Base-by-base conservation (phyloP, 1,140 invertebrate species). In the Argopecten irradians region DNA sequence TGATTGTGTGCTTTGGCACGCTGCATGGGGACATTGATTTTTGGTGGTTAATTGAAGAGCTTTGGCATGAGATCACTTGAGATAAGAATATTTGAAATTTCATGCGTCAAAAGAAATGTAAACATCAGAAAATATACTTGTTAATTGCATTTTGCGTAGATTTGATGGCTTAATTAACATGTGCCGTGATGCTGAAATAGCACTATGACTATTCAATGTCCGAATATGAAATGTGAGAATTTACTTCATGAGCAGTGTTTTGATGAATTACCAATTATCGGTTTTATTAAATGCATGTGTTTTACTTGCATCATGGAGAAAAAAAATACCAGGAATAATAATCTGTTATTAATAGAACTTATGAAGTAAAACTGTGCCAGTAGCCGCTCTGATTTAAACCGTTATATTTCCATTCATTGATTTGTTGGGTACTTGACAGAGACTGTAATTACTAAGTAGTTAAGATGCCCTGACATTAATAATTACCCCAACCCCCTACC, bases 81-180 rank as follows among this genome's bases (percentile, higher is more conserved):
- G 55, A 71, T 71, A 71, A 71, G 55, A 71, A 71, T 28, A 28
- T 71, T 71, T 71, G 55, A 71, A 71, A 71, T 71, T 71, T 71
- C 55, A 71, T 71, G 55, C 55, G 28, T 71, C 55, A 16, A 11
- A n/a, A 19, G 43, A 46, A 46, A 46, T 71, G 55, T 16, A 28
- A 28, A 71, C 11, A 28, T n/a, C 28, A n/a, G 55, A 71, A 71
- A 71, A 71, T 1, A 1, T 71, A 28, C 55, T 71, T n/a, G 22
- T 71, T 71, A 28, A 71, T n/a, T 71, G 55, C 55, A 71, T 71
- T 71, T 5, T 71, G 55, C 22, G 16, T n/a, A 71, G 22, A 8
- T 71, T 28, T 71, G 55, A 71, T 71, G 55, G 28, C 55, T 71
- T 71, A 3, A 71, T 28, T 71, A 3, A 71, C 8, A 11, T 71